Conservation (phyloP, 1,140 invertebrate species). For the Neodiprion pinetum region DNA sequence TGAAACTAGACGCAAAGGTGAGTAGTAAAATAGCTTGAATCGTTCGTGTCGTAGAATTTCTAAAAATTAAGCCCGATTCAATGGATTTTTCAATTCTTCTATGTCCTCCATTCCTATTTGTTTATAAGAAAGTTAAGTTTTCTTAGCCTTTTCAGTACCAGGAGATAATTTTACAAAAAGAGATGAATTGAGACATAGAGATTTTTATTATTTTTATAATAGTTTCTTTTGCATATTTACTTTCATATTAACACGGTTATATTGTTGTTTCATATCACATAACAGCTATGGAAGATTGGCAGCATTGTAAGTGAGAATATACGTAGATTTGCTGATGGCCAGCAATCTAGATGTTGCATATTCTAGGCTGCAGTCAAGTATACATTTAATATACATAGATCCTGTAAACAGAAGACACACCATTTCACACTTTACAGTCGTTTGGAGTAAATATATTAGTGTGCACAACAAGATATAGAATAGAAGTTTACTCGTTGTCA, state of each 20-base stretch:
- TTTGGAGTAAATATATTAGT: too few relatives aligned
- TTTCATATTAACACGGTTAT: slow-evolving; percentile 17
- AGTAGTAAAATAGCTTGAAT: slow-evolving; percentile 32
- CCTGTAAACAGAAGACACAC: background rate
- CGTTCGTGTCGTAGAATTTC: slow-evolving; percentile 5
- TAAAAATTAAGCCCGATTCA: slow-evolving; percentile 14
- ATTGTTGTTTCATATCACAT: slow-evolving; percentile 23
- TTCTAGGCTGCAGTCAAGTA: background rate
- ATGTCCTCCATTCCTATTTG: background rate
- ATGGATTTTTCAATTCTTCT: slow-evolving; percentile 12
- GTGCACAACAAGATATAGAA: too few relatives aligned
- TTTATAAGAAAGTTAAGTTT: slow-evolving; percentile 1
- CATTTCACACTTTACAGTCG: too few relatives aligned
- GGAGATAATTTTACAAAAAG: too few relatives aligned
- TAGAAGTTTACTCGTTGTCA: too few relatives aligned
- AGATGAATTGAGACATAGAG: too few relatives aligned
- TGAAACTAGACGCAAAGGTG: slow-evolving; percentile 88
- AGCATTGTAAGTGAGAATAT: slow-evolving; percentile 71
- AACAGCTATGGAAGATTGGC: slow-evolving; percentile 75
- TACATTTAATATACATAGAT: slow-evolving; percentile 9
- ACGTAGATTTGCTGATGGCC: slow-evolving; percentile 14
- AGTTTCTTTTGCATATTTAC: slow-evolving; percentile 14
- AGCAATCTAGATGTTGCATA: slow-evolving; percentile 2
- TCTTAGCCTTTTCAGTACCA: background rate
- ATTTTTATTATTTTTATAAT: slow-evolving; percentile 21